Percentiles rank a stretch among this genome's conserved stretches.
These are phyloP conservation scores for Pyrocephalus nanus DNA, from an alignment of 2,797 vertebrate genomes.

Conservation along the genomic window DNA sequence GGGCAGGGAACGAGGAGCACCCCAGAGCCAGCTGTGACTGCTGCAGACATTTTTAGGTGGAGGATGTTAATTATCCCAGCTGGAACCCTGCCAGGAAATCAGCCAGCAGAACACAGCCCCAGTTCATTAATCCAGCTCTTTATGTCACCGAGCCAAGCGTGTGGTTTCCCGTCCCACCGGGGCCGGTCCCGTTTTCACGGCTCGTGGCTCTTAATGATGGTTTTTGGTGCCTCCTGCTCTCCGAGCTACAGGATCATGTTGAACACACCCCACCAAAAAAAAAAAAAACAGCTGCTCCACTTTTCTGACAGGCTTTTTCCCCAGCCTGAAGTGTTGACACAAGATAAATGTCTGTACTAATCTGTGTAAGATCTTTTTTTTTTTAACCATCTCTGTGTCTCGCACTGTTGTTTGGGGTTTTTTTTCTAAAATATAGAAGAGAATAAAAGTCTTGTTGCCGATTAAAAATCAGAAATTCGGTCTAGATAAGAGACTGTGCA, in stretches of 20 bases:
- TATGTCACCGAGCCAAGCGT: background rate
- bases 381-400: background rate
- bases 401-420: background rate
- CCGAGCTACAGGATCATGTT: background rate
- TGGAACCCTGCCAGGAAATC: slow-evolving; percentile 36
- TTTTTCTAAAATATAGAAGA: background rate
- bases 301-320: background rate
- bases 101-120: slow-evolving; percentile 12
- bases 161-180: background rate
- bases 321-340: background rate
- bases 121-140: slow-evolving; percentile 33
- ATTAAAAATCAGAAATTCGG: background rate
- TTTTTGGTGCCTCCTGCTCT: background rate
- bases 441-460: background rate
- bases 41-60: background rate
- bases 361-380: background rate
- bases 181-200: background rate
- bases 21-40: background rate
- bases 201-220: background rate
- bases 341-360: background rate
- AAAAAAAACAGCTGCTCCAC: background rate
- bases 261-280: background rate
- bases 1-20: background rate
- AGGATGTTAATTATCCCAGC: background rate
- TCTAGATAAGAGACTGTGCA: background rate